phyloP scores from a whole-genome alignment of 2,888 invertebrate species.

The Bhutanitis thaidina region DNA sequence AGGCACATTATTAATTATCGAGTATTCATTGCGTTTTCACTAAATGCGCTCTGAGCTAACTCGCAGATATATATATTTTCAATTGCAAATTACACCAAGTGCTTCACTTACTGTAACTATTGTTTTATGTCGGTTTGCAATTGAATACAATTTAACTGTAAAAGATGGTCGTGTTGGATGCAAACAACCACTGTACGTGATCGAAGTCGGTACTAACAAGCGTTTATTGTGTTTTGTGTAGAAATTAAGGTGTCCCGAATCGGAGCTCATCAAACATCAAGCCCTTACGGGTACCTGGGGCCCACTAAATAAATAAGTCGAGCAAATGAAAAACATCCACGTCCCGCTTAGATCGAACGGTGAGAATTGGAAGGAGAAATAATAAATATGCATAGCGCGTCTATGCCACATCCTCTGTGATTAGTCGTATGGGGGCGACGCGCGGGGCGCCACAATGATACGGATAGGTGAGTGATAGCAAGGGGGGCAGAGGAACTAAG shows the following conservation, averaged over 20 bases:
- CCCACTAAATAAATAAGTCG: conserved; percentile 70
- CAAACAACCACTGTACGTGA: conserved; percentile 48
- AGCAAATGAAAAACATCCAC: conserved; percentile 75
- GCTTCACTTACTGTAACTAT: neutral
- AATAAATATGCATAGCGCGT: conserved; percentile 80
- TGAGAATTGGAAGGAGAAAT: conserved; percentile 70
- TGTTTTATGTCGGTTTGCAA: conserved; percentile 13
- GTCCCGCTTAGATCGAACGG: conserved; percentile 54
- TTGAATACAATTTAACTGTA: conserved; percentile 46
- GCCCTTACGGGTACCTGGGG: conserved; percentile 57
- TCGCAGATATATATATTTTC: neutral
- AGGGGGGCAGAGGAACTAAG: conserved; percentile 64
- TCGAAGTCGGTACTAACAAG: conserved; percentile 42
- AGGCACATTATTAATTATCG: conserved; percentile 46
- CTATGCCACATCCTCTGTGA: conserved; percentile 76
- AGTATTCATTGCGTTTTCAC: conserved; percentile 34
- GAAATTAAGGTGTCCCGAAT: conserved; percentile 65
- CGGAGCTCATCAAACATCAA: conserved; percentile 75
- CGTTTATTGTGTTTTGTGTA: conserved; percentile 42
- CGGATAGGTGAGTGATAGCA: conserved; percentile 77
- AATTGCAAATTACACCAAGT: conserved; percentile 1
- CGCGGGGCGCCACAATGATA: conserved; percentile 51
- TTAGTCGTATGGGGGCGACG: conserved; percentile 63
- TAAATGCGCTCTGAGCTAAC: neutral
- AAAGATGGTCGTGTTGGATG: conserved; percentile 29